Evolutionary conservation across 1,140 invertebrate species (phyloP).

Genomic region (Bicyclus anynana): DNA sequence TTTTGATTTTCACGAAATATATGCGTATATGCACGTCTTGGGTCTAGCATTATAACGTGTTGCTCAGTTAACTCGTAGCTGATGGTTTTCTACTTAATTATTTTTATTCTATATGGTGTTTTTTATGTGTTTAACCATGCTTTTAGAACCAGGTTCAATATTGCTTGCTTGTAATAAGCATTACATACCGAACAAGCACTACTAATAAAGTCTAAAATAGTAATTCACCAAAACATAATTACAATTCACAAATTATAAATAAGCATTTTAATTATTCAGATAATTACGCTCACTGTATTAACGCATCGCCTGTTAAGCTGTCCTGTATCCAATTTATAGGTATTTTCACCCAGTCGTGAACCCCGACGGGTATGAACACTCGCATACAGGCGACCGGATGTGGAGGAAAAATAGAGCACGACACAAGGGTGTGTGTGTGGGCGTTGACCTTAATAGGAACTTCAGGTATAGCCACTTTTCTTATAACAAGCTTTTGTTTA

Average conservation of each 20-base stretch:
- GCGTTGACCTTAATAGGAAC: slow-evolving; percentile 83
- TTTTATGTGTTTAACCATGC: too few species aligned
- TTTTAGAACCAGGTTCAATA: too few species aligned
- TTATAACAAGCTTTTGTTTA: too few species aligned
- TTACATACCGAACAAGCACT: too few species aligned
- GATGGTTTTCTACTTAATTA: too few species aligned
- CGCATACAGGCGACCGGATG: slow-evolving; percentile 79
- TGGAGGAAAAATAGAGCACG: slow-evolving; percentile 84
- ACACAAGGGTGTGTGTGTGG: slow-evolving; percentile 69
- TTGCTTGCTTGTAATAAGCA: too few species aligned
- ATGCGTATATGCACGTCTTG: too few species aligned
- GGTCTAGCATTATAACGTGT: too few species aligned
- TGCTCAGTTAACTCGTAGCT: too few species aligned
- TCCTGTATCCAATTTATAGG: slow-evolving; percentile 49
- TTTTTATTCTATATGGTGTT: too few species aligned
- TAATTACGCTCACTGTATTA: slow-evolving; percentile 9
- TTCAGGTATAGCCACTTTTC: slow-evolving; percentile 70
- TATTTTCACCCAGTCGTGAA: slow-evolving; percentile 80
- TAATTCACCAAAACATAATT: not conserved
- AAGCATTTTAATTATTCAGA: slow-evolving; percentile 12
- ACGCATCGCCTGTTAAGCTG: slow-evolving; percentile 12
- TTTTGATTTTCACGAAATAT: too few species aligned
- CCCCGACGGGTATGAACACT: slow-evolving; percentile 33
- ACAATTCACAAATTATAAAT: not conserved
- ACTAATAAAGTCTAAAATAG: too few species aligned